phyloP scores from a whole-genome alignment of 1,140 invertebrate genomes.

The Aphelenchoides besseyi region DNA sequence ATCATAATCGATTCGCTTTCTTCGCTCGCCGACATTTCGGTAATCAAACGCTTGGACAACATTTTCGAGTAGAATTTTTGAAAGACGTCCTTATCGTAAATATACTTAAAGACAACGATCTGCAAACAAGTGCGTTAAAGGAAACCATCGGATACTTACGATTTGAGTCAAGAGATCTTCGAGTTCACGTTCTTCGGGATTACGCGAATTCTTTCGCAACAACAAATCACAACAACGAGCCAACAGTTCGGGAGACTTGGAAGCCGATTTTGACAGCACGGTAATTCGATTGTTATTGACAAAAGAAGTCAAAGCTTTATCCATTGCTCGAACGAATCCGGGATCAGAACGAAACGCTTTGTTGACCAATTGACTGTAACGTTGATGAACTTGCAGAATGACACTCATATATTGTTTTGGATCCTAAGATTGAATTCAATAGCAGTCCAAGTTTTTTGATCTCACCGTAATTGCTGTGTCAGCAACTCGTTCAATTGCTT shows the following conservation, averaged over 20 bases:
- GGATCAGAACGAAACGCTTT: constrained; percentile 92
- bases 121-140: constrained; percentile 62
- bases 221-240: constrained; percentile 96
- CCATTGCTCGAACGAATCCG: constrained; percentile 90
- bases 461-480: constrained; percentile 70
- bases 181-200: constrained; percentile 93
- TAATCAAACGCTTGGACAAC: constrained; percentile 91
- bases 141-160: too few species aligned
- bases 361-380: constrained; percentile 87
- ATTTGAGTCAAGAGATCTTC: constrained; percentile 98
- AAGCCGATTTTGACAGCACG: constrained; percentile 72
- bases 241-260: constrained; percentile 90
- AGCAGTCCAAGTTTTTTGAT: neutral
- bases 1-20: constrained; percentile 99
- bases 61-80: constrained; percentile 99
- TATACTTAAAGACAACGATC: constrained; percentile 99
- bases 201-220: constrained; percentile 89
- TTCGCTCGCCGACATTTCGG: constrained; percentile 95
- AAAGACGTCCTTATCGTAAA: constrained; percentile 99
- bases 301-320: constrained; percentile 94
- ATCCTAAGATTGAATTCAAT: constrained; percentile 70
- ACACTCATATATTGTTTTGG: constrained; percentile 95
- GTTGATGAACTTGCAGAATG: constrained; percentile 92
- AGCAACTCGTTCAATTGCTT: constrained; percentile 85
- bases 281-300: constrained; percentile 96